Evolutionary conservation across 2,797 vertebrate genomes (phyloP), one percentile per base, ranked within the genome.

Genomic region (Alauda arvensis): DNA sequence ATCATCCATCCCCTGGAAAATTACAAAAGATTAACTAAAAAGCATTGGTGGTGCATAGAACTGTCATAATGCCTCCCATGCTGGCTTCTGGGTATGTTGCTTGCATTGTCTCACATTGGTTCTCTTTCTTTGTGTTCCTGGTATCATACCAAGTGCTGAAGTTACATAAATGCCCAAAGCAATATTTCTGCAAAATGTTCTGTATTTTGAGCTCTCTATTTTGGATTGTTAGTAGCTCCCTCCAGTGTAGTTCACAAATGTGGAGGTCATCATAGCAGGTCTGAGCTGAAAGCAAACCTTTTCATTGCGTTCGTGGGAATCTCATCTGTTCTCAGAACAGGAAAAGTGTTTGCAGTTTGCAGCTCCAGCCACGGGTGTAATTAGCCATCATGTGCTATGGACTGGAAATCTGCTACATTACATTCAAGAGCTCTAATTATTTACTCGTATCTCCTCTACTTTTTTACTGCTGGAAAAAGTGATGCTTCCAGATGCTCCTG

Each of bases 371-470:
- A 74, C 3, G 34, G 40, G 72, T 86, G 46, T 88, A 92, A 94
- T 94, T 90, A 90, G 33, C 90, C 43, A 67, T 87, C 49, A 46
- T 60, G 56, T 87, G 63, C 85, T 81, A 9, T 81, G 93, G 79
- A 56, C 79, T 93, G 83, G 88, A 92, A 92, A 94, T 66, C 63
- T 76, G 70, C 70, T 63, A 83, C 70, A 87, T 76, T 88, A 60
- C 74, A 88, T 88, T 87, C 46, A 72, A 63, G 45, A 78, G 60
- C 77, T 87, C 74, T 88, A 55, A 92, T 94, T 90, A 83, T 95
- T 93, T 93, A 39, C 67, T 87, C 4, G 4, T 85, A 29, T 57
- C 33, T 93, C 90, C 39, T 83, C 39, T 86, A 8, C 57, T 63
- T 91, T 91, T 68, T 90, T 91, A 61, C 60, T 80, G 31, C 10